These are phyloP conservation scores for Tinea pellionella DNA, from an alignment of 2,888 invertebrate genomes.

Conservation along the genomic window DNA sequence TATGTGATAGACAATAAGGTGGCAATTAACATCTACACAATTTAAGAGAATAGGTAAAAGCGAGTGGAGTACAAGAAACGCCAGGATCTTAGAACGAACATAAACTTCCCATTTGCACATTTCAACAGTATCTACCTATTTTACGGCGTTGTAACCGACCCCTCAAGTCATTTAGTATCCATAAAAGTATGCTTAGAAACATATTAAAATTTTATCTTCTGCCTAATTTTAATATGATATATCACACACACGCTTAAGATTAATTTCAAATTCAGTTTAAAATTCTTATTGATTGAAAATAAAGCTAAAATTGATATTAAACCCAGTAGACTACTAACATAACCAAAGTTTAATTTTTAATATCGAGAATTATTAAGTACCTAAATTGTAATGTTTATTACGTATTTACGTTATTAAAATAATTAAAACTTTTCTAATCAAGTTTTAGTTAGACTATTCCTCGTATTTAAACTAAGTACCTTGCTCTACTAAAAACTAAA, in stretches of 20 bases:
- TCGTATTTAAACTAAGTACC: neutral
- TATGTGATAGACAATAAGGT: neutral
- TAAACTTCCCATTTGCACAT: conserved; percentile 14
- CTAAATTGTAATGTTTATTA: no score
- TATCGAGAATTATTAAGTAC: no score
- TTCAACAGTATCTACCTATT: conserved; percentile 18
- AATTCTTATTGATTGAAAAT: neutral
- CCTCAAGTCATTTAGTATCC: conserved; percentile 35
- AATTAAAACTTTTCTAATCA: neutral
- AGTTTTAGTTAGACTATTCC: neutral
- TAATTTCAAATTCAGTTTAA: neutral
- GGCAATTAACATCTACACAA: neutral
- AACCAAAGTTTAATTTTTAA: no score
- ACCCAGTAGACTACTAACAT: no score
- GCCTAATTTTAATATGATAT: conserved; percentile 5
- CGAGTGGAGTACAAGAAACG: conserved; percentile 1
- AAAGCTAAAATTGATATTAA: no score
- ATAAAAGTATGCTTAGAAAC: conserved; percentile 25
- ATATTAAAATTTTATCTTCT: conserved; percentile 7
- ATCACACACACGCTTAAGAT: neutral
- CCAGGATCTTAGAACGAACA: conserved; percentile 13
- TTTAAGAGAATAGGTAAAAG: neutral
- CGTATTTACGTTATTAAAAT: no score
- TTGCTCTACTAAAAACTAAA: neutral
- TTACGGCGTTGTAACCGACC: conserved; percentile 33